These are phyloP conservation scores for Syrmaticus mikado DNA, from an alignment of 2,113 vertebrate genomes.

Conservation along the genomic window DNA sequence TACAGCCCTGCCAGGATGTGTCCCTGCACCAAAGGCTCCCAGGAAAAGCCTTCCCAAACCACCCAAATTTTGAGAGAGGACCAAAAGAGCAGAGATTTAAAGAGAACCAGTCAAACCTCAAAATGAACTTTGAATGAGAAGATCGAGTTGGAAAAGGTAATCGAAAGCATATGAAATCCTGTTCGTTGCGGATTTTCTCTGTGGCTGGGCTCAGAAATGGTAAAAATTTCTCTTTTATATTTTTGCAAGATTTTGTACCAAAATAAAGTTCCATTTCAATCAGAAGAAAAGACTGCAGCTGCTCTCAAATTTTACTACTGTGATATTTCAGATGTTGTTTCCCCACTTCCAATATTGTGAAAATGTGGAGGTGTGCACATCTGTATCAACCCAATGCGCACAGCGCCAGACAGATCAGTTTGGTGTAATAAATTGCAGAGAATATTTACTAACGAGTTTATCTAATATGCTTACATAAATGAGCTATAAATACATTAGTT, in stretches of 20 bases:
- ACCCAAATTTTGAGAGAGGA: not conserved
- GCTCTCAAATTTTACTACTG: constrained; percentile 8
- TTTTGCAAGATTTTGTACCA: not conserved
- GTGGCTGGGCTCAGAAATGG: not conserved
- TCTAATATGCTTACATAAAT: not conserved
- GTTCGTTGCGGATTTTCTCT: not conserved
- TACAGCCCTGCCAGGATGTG: not conserved
- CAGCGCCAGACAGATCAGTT: not conserved
- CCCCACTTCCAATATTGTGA: not conserved
- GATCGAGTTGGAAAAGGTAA: constrained; percentile 2
- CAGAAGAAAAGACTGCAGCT: not conserved
- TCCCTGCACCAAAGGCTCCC: not conserved
- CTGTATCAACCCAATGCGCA: not conserved
- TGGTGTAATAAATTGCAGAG: not conserved
- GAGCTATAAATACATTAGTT: no score
- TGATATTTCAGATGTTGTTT: not conserved
- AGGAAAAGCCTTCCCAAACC: not conserved
- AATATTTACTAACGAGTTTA: not conserved
- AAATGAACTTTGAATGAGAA: constrained; percentile 9
- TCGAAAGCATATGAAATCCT: not conserved
- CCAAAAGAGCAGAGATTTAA: not conserved
- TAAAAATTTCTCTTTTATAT: not conserved
- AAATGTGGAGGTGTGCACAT: not conserved
- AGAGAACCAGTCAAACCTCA: constrained; percentile 16
- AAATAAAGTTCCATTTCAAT: not conserved